Percentiles rank a stretch among this genome's conserved stretches.
These are phyloP conservation scores for Carterocephalus palaemon DNA, from an alignment of 2,888 invertebrate genomes.

Conservation along the genomic window DNA sequence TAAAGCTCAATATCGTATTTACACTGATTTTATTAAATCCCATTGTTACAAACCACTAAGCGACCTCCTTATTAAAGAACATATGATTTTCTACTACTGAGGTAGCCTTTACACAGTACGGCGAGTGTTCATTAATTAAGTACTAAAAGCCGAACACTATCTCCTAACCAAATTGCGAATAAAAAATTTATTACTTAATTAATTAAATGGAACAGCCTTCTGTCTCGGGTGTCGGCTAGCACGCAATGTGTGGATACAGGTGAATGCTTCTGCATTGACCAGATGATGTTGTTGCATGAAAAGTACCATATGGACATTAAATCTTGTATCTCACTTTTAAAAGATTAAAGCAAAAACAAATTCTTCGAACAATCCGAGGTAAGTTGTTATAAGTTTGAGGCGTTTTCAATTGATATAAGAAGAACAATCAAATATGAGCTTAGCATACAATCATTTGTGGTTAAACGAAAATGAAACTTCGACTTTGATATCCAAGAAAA, in stretches of 20 bases:
- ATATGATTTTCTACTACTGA: too few relatives aligned
- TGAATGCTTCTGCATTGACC: conserved; percentile 15
- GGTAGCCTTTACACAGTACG: too few relatives aligned
- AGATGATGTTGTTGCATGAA: conserved; percentile 12
- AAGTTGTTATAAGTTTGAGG: neutral
- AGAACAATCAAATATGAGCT: neutral
- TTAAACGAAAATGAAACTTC: neutral
- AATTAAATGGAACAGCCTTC: conserved; percentile 1
- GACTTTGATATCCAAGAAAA: conserved; percentile 25
- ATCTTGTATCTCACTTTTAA: conserved; percentile 18
- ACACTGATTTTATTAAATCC: too few relatives aligned
- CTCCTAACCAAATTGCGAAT: neutral
- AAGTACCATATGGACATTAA: conserved; percentile 15
- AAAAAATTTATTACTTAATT: conserved; percentile 6
- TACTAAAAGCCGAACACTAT: too few relatives aligned
- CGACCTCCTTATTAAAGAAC: too few relatives aligned
- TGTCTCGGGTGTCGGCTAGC: conserved; percentile 16
- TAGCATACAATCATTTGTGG: neutral
- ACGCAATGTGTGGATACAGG: conserved; percentile 21
- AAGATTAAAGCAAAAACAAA: neutral
- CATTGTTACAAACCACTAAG: too few relatives aligned
- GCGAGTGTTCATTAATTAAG: too few relatives aligned
- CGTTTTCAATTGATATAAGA: neutral
- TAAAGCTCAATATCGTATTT: too few relatives aligned
- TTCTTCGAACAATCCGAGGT: neutral